These are phyloP conservation scores for Sula dactylatra DNA, from an alignment of 2,113 vertebrate genomes.

Conservation along the genomic window DNA sequence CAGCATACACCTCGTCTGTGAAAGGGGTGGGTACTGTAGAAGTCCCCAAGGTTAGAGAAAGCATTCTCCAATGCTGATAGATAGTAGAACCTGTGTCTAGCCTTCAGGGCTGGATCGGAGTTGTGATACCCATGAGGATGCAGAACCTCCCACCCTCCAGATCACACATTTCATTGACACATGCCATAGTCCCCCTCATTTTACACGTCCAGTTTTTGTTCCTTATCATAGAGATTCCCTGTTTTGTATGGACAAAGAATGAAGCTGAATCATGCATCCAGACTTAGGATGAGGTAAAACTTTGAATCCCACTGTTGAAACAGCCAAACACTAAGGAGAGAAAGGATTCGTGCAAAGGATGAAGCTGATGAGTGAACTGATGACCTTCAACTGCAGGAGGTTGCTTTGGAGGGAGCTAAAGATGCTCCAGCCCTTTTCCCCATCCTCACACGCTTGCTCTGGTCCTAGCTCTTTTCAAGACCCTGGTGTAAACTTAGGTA, in stretches of 20 bases:
- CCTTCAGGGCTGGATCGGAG: not conserved
- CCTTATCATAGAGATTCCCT: too few relatives aligned
- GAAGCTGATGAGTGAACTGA: not conserved
- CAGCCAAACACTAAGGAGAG: not conserved
- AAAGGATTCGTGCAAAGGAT: not conserved
- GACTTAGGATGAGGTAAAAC: not conserved
- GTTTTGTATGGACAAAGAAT: not conserved
- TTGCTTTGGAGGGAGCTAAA: not conserved
- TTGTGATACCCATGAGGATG: not conserved
- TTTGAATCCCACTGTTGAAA: not conserved
- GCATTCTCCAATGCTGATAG: not conserved
- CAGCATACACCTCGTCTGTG: not conserved
- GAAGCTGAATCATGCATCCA: not conserved
- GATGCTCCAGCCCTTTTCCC: not conserved
- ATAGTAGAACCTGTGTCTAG: fast-evolving
- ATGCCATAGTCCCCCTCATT: not conserved
- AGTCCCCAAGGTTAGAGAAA: not conserved
- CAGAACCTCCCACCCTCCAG: not conserved
- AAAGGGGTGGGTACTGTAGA: not conserved
- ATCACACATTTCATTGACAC: not conserved
- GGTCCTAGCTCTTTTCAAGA: not conserved
- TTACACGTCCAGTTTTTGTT: not conserved
- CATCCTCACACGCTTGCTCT: not conserved
- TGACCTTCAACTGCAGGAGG: not conserved
- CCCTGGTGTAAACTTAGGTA: not conserved